Evolutionary conservation across 2,888 invertebrate species (phyloP), one percentile per base, ranked within the genome.

Genomic region (Brassicogethes aeneus): DNA sequence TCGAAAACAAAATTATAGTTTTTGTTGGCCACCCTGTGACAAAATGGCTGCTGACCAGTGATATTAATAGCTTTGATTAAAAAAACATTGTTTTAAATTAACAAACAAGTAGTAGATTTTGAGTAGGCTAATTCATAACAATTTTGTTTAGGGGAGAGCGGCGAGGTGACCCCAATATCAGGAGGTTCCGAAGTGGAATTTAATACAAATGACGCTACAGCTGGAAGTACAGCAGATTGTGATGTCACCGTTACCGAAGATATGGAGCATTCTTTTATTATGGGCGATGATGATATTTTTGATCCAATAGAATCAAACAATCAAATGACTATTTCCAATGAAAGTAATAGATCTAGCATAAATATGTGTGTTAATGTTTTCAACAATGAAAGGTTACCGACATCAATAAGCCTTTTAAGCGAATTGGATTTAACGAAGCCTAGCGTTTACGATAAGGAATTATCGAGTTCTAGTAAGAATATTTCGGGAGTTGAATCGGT

Each of bases 81-180:
- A n/a, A n/a, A n/a, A n/a, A n/a, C n/a, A n/a, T n/a, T n/a, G n/a
- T n/a, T n/a, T n/a, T n/a, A n/a, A n/a, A n/a, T n/a, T n/a, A n/a
- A n/a, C n/a, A n/a, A n/a, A n/a, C n/a, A n/a, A n/a, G n/a, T n/a
- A n/a, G n/a, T n/a, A n/a, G n/a, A n/a, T n/a, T n/a, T n/a, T n/a
- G n/a, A n/a, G n/a, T n/a, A n/a, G n/a, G n/a, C n/a, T n/a, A n/a
- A n/a, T n/a, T n/a, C n/a, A n/a, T n/a, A n/a, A n/a, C n/a, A n/a
- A n/a, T 23, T 5, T 23, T 23, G 5, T 23, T 7, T 23, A 23
- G 23, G 23, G 16, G 58, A 53, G 35, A 79, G 79, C 62, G 80
- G 79, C 17, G 79, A 79, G 56, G 70, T 77, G 47, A 83, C 83
- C 14, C 83, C 83, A 48, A 79, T 80, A 51, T 82, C 82, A 44